Base-by-base conservation (phyloP, 2,113 vertebrate genomes). In the Rhynchopsitta pachyrhyncha region DNA sequence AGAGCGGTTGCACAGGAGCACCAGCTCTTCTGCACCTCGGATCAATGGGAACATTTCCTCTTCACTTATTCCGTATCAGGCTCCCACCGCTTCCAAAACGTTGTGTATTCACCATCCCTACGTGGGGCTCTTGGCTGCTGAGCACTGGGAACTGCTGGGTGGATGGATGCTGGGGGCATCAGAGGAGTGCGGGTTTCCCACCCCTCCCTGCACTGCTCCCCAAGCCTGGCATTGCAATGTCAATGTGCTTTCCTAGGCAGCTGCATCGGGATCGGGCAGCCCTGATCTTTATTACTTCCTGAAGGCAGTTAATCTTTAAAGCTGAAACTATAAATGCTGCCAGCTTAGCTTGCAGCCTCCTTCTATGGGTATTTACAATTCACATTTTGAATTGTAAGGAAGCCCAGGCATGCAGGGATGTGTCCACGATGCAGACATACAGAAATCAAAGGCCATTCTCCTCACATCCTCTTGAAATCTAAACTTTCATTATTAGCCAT, bases 171-270 rank as follows among this genome's bases (percentile, higher is more conserved):
- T 13, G 73, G 12, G 1, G 2, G 9, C n/a, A 3, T 1, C 4
- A 2, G 50, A 49, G 55, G 27, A 42, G 17, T 0, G 9, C 29
- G 7, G 2, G 8, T 12, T 75, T 28, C 76, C 2, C 0, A 50
- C 2, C 42, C 39, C 71, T 75, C 37, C 41, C 52, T 0, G 5
- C 0, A 1, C 70, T 17, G 57, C 63, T 82, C 91, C 80, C 1
- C 1, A 9, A 9, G 75, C 24, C 86, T 52, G 67, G 20, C 91
- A n/a, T 3, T 13, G 83, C 91, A 28, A 27, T 23, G 41, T 10
- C 91, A 70, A 37, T 55, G 5, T 6, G 68, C 59, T 41, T 46
- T 31, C 80, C 8, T 1, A 14, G 88, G 60, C 80, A 22, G 11
- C 6, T 53, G 67, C 68, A 7, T 6, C 8, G 11, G 74, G 55